Evolutionary conservation across 2,888 invertebrate species (phyloP).

Genomic region (Ramazzottius varieornatus): DNA sequence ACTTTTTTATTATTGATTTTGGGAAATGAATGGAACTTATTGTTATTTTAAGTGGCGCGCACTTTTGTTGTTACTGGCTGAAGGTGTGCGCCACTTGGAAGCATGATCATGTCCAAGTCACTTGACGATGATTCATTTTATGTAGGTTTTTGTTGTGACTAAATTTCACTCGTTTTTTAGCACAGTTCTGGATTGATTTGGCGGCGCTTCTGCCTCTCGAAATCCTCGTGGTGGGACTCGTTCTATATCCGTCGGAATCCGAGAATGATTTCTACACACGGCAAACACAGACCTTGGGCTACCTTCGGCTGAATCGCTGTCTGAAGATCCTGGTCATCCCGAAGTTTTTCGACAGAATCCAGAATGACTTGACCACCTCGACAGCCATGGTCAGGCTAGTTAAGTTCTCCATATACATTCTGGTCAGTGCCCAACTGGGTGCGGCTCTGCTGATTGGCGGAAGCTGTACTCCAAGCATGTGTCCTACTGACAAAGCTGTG

Average conservation of each 20-base stretch:
- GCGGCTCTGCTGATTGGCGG: slow-evolving; percentile 6
- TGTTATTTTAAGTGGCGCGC: too few species aligned
- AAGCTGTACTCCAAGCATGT: background rate
- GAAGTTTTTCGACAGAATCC: background rate
- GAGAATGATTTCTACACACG: background rate
- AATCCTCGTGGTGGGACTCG: background rate
- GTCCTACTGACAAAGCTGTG: background rate
- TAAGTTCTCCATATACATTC: slow-evolving; percentile 9
- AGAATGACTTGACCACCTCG: background rate
- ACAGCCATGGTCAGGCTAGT: background rate
- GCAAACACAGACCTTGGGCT: background rate
- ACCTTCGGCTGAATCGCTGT: background rate
- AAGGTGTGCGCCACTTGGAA: too few species aligned
- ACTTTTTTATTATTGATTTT: too few species aligned
- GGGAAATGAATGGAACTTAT: too few species aligned
- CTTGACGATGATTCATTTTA: too few species aligned
- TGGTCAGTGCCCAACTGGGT: slow-evolving; percentile 7
- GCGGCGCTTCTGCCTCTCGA: background rate
- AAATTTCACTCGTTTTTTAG: too few species aligned
- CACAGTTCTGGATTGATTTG: background rate
- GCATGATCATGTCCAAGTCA: too few species aligned
- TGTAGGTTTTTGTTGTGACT: too few species aligned
- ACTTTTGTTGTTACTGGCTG: too few species aligned
- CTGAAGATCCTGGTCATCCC: background rate
- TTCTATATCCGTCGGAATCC: background rate